These are phyloP conservation scores for Sussaba pulchella DNA, from an alignment of 2,888 invertebrate genomes.

Conservation along the genomic window DNA sequence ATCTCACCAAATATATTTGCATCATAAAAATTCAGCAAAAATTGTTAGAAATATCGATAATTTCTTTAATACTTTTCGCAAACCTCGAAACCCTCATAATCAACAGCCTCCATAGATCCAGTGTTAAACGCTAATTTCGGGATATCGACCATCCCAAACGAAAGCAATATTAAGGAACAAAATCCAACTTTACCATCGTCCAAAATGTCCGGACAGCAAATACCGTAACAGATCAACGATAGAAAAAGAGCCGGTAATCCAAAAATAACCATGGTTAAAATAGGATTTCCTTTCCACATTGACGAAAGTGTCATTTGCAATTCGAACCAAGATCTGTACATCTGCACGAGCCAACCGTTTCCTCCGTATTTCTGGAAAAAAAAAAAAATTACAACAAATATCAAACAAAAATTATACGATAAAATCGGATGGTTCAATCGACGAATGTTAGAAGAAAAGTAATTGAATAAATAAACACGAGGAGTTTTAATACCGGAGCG, in stretches of 20 bases:
- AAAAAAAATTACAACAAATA: constrained; percentile 5
- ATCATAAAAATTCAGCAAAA: too few relatives aligned
- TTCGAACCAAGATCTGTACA: constrained; percentile 94
- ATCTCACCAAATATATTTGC: too few relatives aligned
- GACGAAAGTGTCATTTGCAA: constrained; percentile 91
- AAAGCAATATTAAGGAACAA: too few relatives aligned
- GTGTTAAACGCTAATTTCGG: too few relatives aligned
- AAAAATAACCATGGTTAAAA: constrained; percentile 96
- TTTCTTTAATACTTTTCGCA: too few relatives aligned
- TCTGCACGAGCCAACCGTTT: constrained; percentile 90
- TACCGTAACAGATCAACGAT: constrained; percentile 96
- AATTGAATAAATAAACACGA: constrained; percentile 64
- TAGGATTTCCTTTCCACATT: constrained; percentile 97
- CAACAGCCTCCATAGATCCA: too few relatives aligned
- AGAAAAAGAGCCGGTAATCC: constrained; percentile 97
- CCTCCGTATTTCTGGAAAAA: constrained; percentile 92
- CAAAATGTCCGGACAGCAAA: constrained; percentile 97
- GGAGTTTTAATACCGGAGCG: constrained; percentile 87
- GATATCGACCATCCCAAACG: too few relatives aligned
- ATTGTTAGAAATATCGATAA: too few relatives aligned
- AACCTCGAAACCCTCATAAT: too few relatives aligned
- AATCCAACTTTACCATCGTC: constrained; percentile 87
- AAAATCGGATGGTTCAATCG: too few relatives aligned
- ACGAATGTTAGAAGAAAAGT: too few relatives aligned
- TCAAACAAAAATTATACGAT: background rate